These are phyloP conservation scores for Trypoxylon attenuatum DNA, from an alignment of 2,888 invertebrate species.

Conservation along the genomic window DNA sequence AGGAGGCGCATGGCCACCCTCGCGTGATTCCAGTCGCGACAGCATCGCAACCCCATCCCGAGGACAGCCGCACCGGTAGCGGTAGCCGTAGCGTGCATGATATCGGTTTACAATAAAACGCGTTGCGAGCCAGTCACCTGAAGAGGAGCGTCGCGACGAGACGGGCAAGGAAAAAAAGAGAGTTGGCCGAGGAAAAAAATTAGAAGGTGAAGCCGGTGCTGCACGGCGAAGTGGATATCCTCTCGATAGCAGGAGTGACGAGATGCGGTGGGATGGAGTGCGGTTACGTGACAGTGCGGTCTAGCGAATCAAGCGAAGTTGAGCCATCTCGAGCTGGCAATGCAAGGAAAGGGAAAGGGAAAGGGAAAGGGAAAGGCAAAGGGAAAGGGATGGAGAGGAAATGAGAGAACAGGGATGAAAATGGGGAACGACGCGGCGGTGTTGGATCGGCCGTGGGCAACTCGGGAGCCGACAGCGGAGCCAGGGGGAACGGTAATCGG, in stretches of 20 bases:
- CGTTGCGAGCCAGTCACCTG: neutral
- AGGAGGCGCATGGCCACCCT: constrained; percentile 38
- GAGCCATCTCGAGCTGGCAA: constrained; percentile 7
- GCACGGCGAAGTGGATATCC: too few relatives aligned
- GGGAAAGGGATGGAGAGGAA: constrained; percentile 32
- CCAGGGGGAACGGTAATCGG: constrained; percentile 65
- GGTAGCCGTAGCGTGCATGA: constrained; percentile 5
- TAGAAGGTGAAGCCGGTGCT: constrained; percentile 10
- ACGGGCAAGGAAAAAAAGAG: neutral
- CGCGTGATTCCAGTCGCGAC: constrained; percentile 1
- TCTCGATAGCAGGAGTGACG: constrained; percentile 37
- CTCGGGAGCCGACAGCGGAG: constrained; percentile 38
- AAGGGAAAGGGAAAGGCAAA: neutral
- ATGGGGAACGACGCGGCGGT: constrained; percentile 51
- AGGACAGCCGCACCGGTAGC: constrained; percentile 16
- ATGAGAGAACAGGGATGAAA: constrained; percentile 58
- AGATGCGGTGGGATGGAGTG: constrained; percentile 55
- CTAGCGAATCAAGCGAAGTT: constrained; percentile 36
- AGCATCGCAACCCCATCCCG: neutral
- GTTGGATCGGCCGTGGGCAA: constrained; percentile 42
- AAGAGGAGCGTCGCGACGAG: neutral
- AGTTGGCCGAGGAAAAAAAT: neutral
- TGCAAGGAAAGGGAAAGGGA: neutral
- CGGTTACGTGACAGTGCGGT: constrained; percentile 60
- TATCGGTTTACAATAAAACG: constrained; percentile 23